These are phyloP conservation scores for Hydrotaea cyrtoneurina DNA, from an alignment of 2,888 invertebrate species.

Conservation along the genomic window DNA sequence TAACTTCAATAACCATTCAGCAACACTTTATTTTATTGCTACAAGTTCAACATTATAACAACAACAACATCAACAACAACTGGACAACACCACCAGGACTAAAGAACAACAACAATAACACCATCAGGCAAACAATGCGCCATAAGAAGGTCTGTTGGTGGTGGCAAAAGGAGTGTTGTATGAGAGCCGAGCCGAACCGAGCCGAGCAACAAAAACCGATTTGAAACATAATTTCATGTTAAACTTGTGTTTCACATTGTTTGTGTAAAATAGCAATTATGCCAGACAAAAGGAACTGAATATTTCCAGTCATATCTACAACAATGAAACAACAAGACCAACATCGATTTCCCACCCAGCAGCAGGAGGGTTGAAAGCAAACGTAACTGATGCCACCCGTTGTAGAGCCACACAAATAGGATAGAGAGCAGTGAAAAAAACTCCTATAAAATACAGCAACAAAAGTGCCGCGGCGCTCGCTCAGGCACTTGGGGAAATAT, in stretches of 20 bases:
- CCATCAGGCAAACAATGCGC: background rate
- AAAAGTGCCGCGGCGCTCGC: background rate
- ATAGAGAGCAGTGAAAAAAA: constrained; percentile 8
- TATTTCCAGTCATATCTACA: constrained; percentile 16
- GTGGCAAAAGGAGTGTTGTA: background rate
- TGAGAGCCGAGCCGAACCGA: constrained; percentile 72
- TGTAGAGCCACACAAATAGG: too few relatives aligned
- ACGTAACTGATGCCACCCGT: constrained; percentile 33
- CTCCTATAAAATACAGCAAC: constrained; percentile 10
- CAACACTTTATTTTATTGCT: constrained; percentile 80
- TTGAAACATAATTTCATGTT: constrained; percentile 53
- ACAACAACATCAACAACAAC: background rate
- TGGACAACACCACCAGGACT: constrained; percentile 36
- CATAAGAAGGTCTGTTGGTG: background rate
- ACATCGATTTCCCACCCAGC: constrained; percentile 41
- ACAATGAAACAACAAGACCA: constrained; percentile 5
- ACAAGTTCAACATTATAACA: constrained; percentile 29
- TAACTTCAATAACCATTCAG: constrained; percentile 80
- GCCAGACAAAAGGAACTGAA: constrained; percentile 43
- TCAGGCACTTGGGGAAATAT: constrained; percentile 49
- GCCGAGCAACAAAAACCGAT: constrained; percentile 68
- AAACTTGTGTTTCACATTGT: constrained; percentile 39
- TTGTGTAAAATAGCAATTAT: constrained; percentile 57
- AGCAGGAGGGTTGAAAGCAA: constrained; percentile 23
- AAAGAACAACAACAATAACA: constrained; percentile 29